Base-by-base conservation (phyloP, 2,797 vertebrate genomes). In the Siniperca scherzeri region DNA sequence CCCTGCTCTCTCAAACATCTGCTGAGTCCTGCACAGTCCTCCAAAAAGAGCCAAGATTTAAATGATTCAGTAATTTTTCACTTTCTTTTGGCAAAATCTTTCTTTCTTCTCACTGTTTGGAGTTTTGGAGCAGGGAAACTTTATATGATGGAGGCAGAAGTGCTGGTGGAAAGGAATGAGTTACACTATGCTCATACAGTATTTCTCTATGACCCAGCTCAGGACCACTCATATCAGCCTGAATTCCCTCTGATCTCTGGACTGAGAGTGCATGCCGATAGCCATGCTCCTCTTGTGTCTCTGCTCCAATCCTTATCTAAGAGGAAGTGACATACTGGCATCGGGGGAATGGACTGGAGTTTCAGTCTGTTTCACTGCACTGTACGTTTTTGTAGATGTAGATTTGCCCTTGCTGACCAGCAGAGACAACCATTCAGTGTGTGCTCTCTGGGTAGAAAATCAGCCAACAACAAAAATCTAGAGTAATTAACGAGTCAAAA, bases 251-350 rank as follows among this genome's bases (percentile, higher is more conserved):
- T 67, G 70, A 89, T 77, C 86, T 69, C 53, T 80, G 66, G 69
- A 73, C 46, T 52, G 40, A 61, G 50, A 68, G 44, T 67, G 61
- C 72, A 86, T 71, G 59, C 53, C 2, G 21, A 57, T 77, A 77
- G 60, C 76, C 55, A 65, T 53, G 42, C 61, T 69, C 44, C 64
- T 77, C 53, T 38, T 81, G 52, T 80, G 46, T 77, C 56, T 50
- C 59, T 68, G 74, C 70, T 66, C 40, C 44, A 53, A 22, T 75
- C 61, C 66, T 82, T 84, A 78, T 78, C 60, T 67, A 48, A 90
- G 77, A 81, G 69, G 56, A 87, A 78, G 46, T 38, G 36, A 88
- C 82, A 90, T 85, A 77, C 52, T 83, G 84, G 48, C 56, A 80
- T 87, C 71, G 16, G 36, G 62, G 67, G 68, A 84, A 83, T 79